Conservation (phyloP, 1,140 invertebrate genomes). For the Papilio polytes region DNA sequence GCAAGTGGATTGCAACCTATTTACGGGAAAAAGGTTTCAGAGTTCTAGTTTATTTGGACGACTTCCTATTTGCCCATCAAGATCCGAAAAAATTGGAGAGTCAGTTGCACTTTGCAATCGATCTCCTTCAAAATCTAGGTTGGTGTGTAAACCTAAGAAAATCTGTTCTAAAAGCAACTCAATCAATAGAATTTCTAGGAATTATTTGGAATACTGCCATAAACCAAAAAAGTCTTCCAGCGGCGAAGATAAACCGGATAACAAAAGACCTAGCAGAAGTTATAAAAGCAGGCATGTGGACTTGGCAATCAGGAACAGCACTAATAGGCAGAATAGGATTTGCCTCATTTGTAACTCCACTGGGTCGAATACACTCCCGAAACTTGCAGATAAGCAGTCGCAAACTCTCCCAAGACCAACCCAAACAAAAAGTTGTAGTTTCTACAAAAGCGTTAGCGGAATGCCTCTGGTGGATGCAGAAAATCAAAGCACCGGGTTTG, state of each 20-base stretch:
- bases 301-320: slow-evolving; percentile 27
- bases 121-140: slow-evolving; percentile 32
- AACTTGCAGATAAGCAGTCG: not conserved
- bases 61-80: no score
- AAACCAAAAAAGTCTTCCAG: slow-evolving; percentile 36
- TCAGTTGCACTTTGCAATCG: no score
- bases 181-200: slow-evolving; percentile 44
- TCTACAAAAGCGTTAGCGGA: no score
- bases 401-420: no score
- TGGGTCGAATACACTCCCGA: slow-evolving; percentile 40
- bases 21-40: slow-evolving; percentile 47
- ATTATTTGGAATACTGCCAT: slow-evolving; percentile 43
- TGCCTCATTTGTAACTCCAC: slow-evolving; percentile 39
- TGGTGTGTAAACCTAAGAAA: slow-evolving; percentile 46
- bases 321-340: slow-evolving; percentile 43
- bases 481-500: no score
- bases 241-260: slow-evolving; percentile 19
- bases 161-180: slow-evolving; percentile 35
- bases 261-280: not conserved
- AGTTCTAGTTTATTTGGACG: not conserved
- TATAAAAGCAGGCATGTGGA: slow-evolving; percentile 14
- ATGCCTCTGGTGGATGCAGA: no score
- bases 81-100: no score
- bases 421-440: no score
- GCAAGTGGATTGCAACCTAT: slow-evolving; percentile 45